phyloP scores from a whole-genome alignment of 2,113 vertebrate species.

The Alosa alosa region DNA sequence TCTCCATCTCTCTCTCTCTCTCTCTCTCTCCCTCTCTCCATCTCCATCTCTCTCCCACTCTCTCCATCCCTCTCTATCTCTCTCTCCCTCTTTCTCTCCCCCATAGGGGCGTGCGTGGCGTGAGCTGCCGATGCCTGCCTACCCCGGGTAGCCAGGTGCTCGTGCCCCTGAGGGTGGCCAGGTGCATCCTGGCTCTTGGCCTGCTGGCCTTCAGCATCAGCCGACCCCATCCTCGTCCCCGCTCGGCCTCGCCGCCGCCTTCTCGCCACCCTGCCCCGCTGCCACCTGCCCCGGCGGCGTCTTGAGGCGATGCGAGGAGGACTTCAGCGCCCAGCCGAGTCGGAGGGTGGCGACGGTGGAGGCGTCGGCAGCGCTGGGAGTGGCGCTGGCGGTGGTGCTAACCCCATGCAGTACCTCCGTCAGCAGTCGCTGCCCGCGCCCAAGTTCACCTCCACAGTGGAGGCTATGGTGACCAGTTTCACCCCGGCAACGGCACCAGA shows the following conservation, averaged over 20 bases:
- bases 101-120: no score
- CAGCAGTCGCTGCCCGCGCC: conserved; percentile 88
- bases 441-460: conserved; percentile 89
- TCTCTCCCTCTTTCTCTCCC: no score
- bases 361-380: neutral
- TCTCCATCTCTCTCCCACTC: no score
- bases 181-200: no score
- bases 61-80: no score
- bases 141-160: no score
- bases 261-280: no score
- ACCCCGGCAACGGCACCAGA: conserved; percentile 58
- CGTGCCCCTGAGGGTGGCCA: no score
- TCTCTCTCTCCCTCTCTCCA: no score
- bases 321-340: neutral
- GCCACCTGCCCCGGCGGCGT: conserved; percentile 56
- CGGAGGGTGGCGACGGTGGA: neutral
- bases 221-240: conserved; percentile 79
- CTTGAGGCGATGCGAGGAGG: neutral
- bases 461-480: conserved; percentile 79
- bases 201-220: no score
- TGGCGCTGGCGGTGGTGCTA: conserved; percentile 29
- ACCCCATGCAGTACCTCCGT: conserved; percentile 84
- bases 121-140: no score
- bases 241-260: conserved; percentile 52
- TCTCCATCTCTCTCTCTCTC: no score